Evolutionary conservation across 2,888 invertebrate genomes (phyloP), one percentile per base, ranked within the genome.

Genomic region (Anaspis maculata): DNA sequence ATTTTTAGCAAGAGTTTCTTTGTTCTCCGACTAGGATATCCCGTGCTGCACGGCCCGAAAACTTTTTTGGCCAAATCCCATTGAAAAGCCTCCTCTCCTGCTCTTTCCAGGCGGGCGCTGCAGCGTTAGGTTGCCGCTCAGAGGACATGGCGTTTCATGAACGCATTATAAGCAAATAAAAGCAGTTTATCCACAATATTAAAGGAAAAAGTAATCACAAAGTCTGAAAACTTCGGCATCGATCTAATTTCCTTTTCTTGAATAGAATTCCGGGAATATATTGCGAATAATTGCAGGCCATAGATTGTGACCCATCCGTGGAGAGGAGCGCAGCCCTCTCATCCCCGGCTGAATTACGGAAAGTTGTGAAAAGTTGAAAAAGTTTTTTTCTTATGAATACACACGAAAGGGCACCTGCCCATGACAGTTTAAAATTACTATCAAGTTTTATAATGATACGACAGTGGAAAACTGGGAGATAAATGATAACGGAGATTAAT

Each of bases 391-490:
- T 39, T 42, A 41, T 45, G 51, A 48, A 49, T 48, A 45, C 45
- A n/a, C n/a, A 42, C 41, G 46, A 44, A 40, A 40, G 31, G 39
- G 32, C 41, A 44, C 42, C 46, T 51, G 49, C 33, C 32, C 41
- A 45, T 48, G 51, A 46, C 51, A 47, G 46, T 46, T 48, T 45
- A 41, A 46, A 42, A 48, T 48, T 48, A 44, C 36, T 37, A 35
- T 32, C 32, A 48, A 46, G 39, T 44, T 44, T 30, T 32, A 41
- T 38, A 43, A 39, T 35, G 47, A 45, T 39, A 37, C 34, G 39
- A 36, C 41, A 39, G 22, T 19, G 27, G 34, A 35, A n/a, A 37
- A 33, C 27, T 32, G 29, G 38, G 41, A 40, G 40, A 43, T 41
- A 41, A 43, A 43, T 41, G 43, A 38, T 41, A 37, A 41, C 19